Evolutionary conservation across 2,113 vertebrate genomes (phyloP), one percentile per base, ranked within the genome.

Genomic region (Phocoena sinus): DNA sequence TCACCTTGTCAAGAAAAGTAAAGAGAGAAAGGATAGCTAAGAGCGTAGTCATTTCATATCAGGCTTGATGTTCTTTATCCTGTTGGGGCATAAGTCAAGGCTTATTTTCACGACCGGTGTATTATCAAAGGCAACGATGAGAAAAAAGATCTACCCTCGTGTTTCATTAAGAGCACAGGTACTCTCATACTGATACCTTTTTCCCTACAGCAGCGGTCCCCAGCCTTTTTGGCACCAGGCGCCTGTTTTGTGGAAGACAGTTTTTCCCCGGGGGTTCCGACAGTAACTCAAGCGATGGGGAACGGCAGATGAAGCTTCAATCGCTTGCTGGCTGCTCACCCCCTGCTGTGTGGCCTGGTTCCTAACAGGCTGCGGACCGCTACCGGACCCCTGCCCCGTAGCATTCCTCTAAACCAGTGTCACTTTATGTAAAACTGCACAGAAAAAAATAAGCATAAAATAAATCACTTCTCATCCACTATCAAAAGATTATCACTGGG

Each of bases 1-100:
- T 79, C 89, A 85, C 56, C 67, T 94, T 93, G 73, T 91, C 71
- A 97, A 89, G 62, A 82, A 92, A 96, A 97, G 33, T 56, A 77
- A 90, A 80, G 26, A 89, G 36, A 74, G 81, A 85, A 67, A 68
- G 23, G n/a, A 85, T 71, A 67, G 80, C 71, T 60, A 85, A 76
- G 38, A 94, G 56, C 50, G 53, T 44, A 80, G 89, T 88, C 84
- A 65, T 93, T 88, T 96, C n/a, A 33, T 50, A 89, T 94, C n/a
- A 91, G 15, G 28, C n/a, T 77, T 67, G 26, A 91, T 93, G 94
- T 89, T 90, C 36, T 84, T 80, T 80, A 87, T 58, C 89, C 38
- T 62, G 0, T 77, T 65, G n/a, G n/a, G 26, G 33, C 60, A 73
- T 63, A 88, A 53, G 15, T 77, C 41, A 96, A 81, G 47, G 71